Evolutionary conservation across 2,888 invertebrate species (phyloP).

Genomic region (Drosophila paranaensis): DNA sequence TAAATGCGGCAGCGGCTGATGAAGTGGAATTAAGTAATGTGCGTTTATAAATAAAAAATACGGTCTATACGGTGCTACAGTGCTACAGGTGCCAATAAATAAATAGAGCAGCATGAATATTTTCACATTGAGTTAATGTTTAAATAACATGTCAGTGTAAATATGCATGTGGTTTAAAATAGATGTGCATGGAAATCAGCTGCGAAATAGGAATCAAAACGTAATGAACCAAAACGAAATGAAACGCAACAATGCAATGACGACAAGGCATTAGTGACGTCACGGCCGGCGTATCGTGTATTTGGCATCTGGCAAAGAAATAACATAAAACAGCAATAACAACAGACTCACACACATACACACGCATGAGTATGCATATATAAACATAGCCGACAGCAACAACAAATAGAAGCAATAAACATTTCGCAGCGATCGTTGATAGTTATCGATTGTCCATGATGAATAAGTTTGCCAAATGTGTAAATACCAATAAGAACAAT

Average conservation of each 20-base stretch:
- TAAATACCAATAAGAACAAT: conserved; percentile 43
- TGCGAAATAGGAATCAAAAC: conserved; percentile 44
- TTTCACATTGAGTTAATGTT: conserved; percentile 54
- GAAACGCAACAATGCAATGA: conserved; percentile 52
- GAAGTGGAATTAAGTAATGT: conserved; percentile 66
- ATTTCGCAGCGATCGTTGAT: conserved; percentile 35
- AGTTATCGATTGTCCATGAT: conserved; percentile 52
- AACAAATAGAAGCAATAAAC: conserved; percentile 51
- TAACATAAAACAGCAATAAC: conserved; percentile 48
- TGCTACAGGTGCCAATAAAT: conserved; percentile 53
- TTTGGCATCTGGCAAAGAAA: conserved; percentile 68
- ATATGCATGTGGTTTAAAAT: conserved; percentile 47
- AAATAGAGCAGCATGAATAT: conserved; percentile 41
- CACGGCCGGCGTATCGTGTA: conserved; percentile 55
- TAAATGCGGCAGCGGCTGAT: conserved; percentile 52
- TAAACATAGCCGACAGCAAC: conserved; percentile 44
- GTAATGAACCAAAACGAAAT: conserved; percentile 22
- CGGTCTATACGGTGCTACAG: conserved; percentile 3
- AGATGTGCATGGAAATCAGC: conserved; percentile 68
- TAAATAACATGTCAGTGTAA: conserved; percentile 51
- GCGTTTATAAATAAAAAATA: conserved; percentile 71
- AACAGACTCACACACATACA: conserved; percentile 24
- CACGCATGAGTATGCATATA: conserved; percentile 18
- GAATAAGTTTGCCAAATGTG: conserved; percentile 51
- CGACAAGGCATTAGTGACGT: conserved; percentile 61